Conservation (phyloP, 2,797 vertebrate genomes). For the Amblyraja radiata region DNA sequence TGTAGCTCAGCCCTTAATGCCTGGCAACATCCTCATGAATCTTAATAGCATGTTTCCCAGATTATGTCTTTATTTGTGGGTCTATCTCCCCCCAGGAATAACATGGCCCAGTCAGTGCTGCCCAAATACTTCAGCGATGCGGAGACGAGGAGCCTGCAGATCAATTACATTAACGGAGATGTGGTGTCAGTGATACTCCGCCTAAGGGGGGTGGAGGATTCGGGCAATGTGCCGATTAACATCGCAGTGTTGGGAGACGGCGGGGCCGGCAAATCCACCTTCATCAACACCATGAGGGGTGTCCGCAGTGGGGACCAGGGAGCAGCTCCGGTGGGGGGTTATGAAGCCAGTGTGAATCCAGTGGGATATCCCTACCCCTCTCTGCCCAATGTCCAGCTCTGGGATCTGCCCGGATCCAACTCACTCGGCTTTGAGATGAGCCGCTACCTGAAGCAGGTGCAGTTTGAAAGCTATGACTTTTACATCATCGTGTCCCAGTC, state of each 20-base stretch:
- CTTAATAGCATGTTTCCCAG: too few species aligned
- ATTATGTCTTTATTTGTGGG: too few species aligned
- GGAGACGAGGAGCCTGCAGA: too few species aligned
- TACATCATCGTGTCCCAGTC: not conserved
- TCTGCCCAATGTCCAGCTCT: constrained; percentile 15
- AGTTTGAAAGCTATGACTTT: constrained; percentile 21
- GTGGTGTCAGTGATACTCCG: not conserved
- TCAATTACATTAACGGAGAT: not conserved
- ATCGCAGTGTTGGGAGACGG: not conserved
- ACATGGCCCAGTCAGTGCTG: too few species aligned
- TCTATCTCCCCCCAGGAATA: too few species aligned
- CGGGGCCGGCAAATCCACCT: not conserved
- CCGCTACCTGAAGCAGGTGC: not conserved
- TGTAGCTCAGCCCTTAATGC: too few species aligned
- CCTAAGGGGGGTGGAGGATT: not conserved
- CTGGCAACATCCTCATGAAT: too few species aligned
- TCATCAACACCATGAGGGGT: not conserved
- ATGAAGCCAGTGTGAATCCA: not conserved
- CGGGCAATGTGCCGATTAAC: not conserved
- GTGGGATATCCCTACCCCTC: too few species aligned
- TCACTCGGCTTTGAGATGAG: not conserved
- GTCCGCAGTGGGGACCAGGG: not conserved
- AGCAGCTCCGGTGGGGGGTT: not conserved
- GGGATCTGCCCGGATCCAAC: not conserved
- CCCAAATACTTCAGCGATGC: too few species aligned